These are phyloP conservation scores for Brachylomia viminalis DNA, from an alignment of 2,888 invertebrate species.

Conservation along the genomic window DNA sequence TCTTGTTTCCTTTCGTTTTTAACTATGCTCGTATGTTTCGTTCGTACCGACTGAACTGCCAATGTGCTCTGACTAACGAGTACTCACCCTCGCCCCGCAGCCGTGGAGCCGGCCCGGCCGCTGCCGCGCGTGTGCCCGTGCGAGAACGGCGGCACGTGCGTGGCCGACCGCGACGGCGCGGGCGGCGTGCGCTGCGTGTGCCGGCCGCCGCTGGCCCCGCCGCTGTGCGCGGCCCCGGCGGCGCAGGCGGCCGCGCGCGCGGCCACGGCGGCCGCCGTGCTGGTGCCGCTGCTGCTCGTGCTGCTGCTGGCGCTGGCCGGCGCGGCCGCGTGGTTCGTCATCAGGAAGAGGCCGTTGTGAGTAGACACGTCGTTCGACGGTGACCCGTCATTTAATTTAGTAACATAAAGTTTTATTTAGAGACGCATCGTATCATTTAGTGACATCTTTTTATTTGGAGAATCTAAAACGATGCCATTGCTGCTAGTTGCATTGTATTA, in stretches of 20 bases:
- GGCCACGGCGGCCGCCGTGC: constrained; percentile 93
- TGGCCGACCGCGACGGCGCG: constrained; percentile 80
- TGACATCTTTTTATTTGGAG: neutral
- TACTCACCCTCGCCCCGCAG: neutral
- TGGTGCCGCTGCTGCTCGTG: constrained; percentile 95
- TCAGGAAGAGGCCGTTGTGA: constrained; percentile 96
- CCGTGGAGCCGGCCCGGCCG: constrained; percentile 93
- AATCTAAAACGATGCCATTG: neutral
- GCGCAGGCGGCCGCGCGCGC: constrained; percentile 89
- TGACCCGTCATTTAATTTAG: neutral
- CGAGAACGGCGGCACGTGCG: constrained; percentile 96
- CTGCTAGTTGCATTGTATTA: no score
- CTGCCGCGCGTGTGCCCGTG: constrained; percentile 95
- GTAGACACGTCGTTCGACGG: constrained; percentile 76
- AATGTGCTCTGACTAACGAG: neutral
- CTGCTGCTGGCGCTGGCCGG: constrained; percentile 93
- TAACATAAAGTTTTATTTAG: neutral
- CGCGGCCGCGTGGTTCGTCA: constrained; percentile 95
- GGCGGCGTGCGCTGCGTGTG: constrained; percentile 92
- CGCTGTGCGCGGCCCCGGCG: constrained; percentile 91
- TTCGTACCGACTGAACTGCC: neutral
- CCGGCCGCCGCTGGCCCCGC: constrained; percentile 92
- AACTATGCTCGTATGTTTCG: no score
- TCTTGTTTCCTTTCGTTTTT: neutral
- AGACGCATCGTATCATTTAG: neutral